Evolutionary conservation across 2,888 invertebrate genomes (phyloP), one percentile per base, ranked within the genome.

Genomic region (Plagodis dolabraria): DNA sequence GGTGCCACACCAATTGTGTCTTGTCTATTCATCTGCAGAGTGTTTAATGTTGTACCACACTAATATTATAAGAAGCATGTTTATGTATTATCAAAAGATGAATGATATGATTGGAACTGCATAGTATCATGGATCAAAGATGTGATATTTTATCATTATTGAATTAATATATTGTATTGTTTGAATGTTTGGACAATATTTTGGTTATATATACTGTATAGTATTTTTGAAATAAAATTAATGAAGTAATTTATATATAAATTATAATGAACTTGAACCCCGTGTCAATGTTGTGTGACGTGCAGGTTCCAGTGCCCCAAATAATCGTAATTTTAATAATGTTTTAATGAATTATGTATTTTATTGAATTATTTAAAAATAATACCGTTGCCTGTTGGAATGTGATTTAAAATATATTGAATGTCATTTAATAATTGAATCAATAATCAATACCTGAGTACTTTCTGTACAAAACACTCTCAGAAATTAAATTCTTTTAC

Each of bases 121-220:
- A 83, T 79, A 80, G 79, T 84, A 87, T 86, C 86, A 88, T 87
- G 85, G 83, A 89, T 87, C 84, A 86, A 85, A 84, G 82, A 87
- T 90, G 90, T 91, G 90, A 91, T 91, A 90, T 89, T 87, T 86
- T 87, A 81, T 85, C 83, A 82, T 82, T 82, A 76, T 77, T 74
- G 79, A 79, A 76, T 76, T 81, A 76, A 79, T 81, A 78, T 83
- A 81, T 87, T 83, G 75, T 82, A 81, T 80, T 72, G 72, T 75
- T 76, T 78, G 57, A 60, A 63, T 53, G 60, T 67, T 65, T 67
- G 45, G 44, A 52, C 58, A 65, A 65, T 70, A 68, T 78, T 80
- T 67, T 71, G 71, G 75, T 5, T 75, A 72, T 70, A 72, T 59
- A 72, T 72, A 72, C 64, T 76, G 67, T 68, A 72, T 71, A 73